phyloP scores from a whole-genome alignment of 2,888 invertebrate genomes.

The Lasioglossum malachurum region DNA sequence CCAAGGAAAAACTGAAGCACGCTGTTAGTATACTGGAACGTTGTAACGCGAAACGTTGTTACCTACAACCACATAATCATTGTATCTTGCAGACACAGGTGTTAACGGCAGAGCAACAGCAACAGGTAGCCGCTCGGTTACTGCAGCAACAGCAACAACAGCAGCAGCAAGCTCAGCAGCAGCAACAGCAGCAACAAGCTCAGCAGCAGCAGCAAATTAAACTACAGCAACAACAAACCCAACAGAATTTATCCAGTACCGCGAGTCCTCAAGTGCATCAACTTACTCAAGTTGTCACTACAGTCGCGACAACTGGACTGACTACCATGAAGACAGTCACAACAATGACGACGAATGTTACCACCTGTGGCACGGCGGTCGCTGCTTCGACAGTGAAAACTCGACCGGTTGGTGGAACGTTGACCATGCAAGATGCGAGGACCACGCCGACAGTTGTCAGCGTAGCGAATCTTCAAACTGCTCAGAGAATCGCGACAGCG shows the following conservation, averaged over 20 bases:
- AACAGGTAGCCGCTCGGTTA: constrained; percentile 72
- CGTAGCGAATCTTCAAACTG: constrained; percentile 82
- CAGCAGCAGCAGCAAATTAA: constrained; percentile 64
- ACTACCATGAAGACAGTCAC: constrained; percentile 75
- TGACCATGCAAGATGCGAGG: constrained; percentile 79
- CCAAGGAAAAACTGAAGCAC: constrained; percentile 91
- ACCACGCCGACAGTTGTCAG: constrained; percentile 82
- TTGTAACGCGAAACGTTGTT: not conserved
- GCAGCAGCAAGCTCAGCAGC: constrained; percentile 79
- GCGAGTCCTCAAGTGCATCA: constrained; percentile 76
- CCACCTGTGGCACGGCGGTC: constrained; percentile 68
- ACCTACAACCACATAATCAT: not conserved
- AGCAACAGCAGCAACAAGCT: constrained; percentile 73
- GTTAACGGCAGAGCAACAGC: constrained; percentile 78
- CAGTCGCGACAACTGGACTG: constrained; percentile 69
- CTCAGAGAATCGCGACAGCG: constrained; percentile 82
- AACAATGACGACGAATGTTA: constrained; percentile 70
- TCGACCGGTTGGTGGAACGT: constrained; percentile 72
- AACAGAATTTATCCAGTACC: constrained; percentile 70
- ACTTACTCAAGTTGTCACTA: constrained; percentile 74
- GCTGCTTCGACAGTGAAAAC: constrained; percentile 75
- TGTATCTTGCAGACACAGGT: constrained; percentile 65
- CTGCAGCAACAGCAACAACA: constrained; percentile 73
- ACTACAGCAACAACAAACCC: constrained; percentile 74
- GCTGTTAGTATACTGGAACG: constrained; percentile 71